Base-by-base conservation (phyloP, 2,113 vertebrate species). In the Zootoca vivipara region DNA sequence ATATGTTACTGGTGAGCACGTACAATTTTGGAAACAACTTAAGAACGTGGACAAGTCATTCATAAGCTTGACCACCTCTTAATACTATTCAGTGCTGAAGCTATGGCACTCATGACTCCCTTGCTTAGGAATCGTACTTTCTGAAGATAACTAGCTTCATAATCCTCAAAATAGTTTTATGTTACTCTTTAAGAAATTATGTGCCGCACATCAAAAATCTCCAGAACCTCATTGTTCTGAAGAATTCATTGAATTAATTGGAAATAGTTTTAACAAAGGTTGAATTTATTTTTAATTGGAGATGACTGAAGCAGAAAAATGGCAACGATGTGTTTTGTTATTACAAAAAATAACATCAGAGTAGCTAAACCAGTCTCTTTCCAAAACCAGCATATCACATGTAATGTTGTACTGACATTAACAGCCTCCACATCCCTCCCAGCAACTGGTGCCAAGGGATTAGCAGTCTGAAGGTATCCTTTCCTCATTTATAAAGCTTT, bases 301-400 rank as follows among this genome's bases (percentile, higher is more conserved):
- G n/a, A 56, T 78, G 52, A 46, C 9, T 20, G 26, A 46, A 75
- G 3, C 35, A 56, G 28, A 67, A 78, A 56, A 72, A 52, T 20
- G 42, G 69, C 10, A 52, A 10, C 12, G 30, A 33, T 5, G 22
- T n/a, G 33, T 56, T n/a, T n/a, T n/a, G 46, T 52, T 58, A 67
- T 26, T 33, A 65, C 56, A 83, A 4, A 72, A 28, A 38, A 72
- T 16, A 30, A 20, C 40, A 20, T 72, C 65, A 84, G 20, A 52
- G 87, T 89, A 94, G 93, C 94, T 94, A 94, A 95, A 94, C 95
- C 94, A 97, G 95, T 96, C 96, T 93, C 96, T 96, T 79, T 83
- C 74, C 81, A 88, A 96, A 96, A 94, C 96, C 97, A 97, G 97
- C 97, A 97, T 86, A 86, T 82, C n/a, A 81, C 62, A 22, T 35